Evolutionary conservation across 2,797 vertebrate genomes (phyloP), one percentile per base, ranked within the genome.

Genomic region (Pachyuromys duprasi): DNA sequence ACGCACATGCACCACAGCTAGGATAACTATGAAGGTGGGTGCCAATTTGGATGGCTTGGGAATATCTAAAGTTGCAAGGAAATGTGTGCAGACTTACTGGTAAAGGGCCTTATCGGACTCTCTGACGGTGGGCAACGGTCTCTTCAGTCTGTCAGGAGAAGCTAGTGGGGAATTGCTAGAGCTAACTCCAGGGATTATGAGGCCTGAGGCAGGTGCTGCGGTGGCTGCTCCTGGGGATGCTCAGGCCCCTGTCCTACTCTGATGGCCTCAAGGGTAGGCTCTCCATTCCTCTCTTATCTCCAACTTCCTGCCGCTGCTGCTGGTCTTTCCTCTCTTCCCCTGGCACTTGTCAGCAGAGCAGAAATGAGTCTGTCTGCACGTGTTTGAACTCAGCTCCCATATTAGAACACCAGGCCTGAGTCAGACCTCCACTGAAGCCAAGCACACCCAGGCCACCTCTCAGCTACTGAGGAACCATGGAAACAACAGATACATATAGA

Each of bases 111-210:
- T 13, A 1, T 2, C 72, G 42, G 63, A 91, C 86, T 80, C 69
- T 97, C 67, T 91, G 76, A 80, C 49, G 49, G 49, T 49, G 55
- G 42, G 78, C 80, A 36, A 63, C 20, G 31, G 63, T 92, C 13
- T 94, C 78, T 92, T 95, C 62, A 79, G 4, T 89, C 84, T 90
- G 84, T 60, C 72, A 39, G 39, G 90, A 92, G 75, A 88, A 57
- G 20, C 8, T 62, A 39, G 5, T n/a, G 7, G 12, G 22, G 78
- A 67, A 82, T 95, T 88, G 69, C 84, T 67, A 69, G 31, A 42
- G 57, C 57, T 49, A 9, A 18, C 42, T 13, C 45, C 11, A 24
- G 31, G 36, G 4, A 74, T 84, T 1, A 11, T 15, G 65, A 55
- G 62, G 63, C 33, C 55, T n/a, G 31, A 78, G 24, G 78, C 63